Evolutionary conservation across 1,140 invertebrate genomes (phyloP), one percentile per base, ranked within the genome.

Genomic region (Drosophila lacteicornis): DNA sequence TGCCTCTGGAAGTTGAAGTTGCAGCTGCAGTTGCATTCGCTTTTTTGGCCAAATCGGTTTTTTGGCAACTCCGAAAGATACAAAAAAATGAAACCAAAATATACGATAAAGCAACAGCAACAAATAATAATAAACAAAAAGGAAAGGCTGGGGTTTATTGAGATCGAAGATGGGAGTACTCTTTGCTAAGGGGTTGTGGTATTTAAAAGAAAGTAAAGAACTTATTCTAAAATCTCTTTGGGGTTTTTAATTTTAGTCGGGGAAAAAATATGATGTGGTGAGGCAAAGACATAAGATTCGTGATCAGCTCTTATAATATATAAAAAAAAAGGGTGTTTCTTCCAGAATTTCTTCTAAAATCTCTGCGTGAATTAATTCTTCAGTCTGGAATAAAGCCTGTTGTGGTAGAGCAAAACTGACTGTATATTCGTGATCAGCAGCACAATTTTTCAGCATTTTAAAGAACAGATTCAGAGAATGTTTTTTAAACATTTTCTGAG

Each of bases 11-110:
- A 60, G 71, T 69, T 53, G 62, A 58, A 46, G 59, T 59, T 58
- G 67, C 57, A 58, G 75, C 57, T 75, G 69, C 79, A 77, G 62
- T 78, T 78, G 75, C 65, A 78, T 70, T 79, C 57, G 75, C 66
- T 80, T 83, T 61, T 73, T 70, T 59, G 45, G 51, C 67, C 40
- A 71, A 49, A 69, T 77, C 58, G 65, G 38, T 68, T 84, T 84
- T 84, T 87, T 84, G 85, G 84, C 74, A 88, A 78, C 56, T 77
- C 47, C 43, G 4, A 43, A 5, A 11, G 22, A 38, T 3, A 25
- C 2, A 76, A 79, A 82, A 83, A 75, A 83, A 46, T 63, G 11
- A 75, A 55, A 57, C 46, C 27, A 79, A 79, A 58, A 59, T 57
- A 74, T 66, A 59, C 59, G 53, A 63, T 74, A 45, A 59, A 68